Evolutionary conservation across 2,797 vertebrate species (phyloP).

Genomic region (Adrianichthys oophorus): DNA sequence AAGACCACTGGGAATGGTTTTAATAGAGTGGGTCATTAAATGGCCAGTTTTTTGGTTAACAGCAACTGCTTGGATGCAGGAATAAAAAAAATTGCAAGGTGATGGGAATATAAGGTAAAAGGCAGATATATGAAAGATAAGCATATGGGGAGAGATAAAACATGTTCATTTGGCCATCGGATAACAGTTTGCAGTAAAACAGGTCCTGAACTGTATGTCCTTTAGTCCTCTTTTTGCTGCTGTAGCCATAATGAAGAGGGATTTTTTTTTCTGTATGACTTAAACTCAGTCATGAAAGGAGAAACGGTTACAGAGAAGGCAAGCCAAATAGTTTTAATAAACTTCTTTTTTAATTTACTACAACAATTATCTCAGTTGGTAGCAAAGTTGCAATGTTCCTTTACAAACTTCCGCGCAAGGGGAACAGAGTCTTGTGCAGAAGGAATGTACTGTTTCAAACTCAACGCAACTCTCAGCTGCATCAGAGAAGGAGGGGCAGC

Average conservation of each 20-base stretch:
- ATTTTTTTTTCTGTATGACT: too few species aligned
- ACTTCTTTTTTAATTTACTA: slow-evolving; percentile 1
- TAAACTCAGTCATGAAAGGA: neutral
- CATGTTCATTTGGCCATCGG: too few species aligned
- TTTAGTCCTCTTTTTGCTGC: slow-evolving; percentile 1
- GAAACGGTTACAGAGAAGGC: slow-evolving; percentile 7
- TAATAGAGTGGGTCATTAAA: too few species aligned
- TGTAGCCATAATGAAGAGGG: neutral
- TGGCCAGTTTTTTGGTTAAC: too few species aligned
- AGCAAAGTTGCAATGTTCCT: slow-evolving; percentile 22
- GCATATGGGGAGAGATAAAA: neutral
- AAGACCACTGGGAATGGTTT: too few species aligned
- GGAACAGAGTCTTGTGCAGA: slow-evolving; percentile 42
- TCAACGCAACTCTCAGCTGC: slow-evolving; percentile 39
- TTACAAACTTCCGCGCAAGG: slow-evolving; percentile 23
- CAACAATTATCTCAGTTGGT: slow-evolving; percentile 29
- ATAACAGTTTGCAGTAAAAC: too few species aligned
- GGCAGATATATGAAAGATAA: slow-evolving; percentile 2
- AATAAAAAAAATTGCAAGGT: neutral
- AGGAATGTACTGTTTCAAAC: slow-evolving; percentile 47
- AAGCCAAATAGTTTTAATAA: slow-evolving; percentile 14
- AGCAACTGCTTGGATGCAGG: too few species aligned
- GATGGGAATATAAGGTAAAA: neutral
- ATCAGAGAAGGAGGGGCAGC: slow-evolving; percentile 52
- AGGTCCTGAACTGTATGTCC: neutral